Evolutionary conservation across 2,888 invertebrate species (phyloP), one percentile per base, ranked within the genome.

Genomic region (Agrotis segetum): DNA sequence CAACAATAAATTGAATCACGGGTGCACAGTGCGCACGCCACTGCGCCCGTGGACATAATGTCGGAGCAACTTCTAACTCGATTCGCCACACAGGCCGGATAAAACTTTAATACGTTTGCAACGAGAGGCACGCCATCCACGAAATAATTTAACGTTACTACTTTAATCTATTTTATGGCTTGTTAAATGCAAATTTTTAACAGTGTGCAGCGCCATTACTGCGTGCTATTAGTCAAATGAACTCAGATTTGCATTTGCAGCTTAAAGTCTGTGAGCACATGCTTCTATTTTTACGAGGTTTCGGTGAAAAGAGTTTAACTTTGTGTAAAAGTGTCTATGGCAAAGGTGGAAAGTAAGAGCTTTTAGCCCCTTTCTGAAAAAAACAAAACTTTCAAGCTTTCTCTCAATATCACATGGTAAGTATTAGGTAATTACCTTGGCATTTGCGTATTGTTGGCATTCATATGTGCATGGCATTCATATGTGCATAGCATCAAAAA

Each of bases 51-150:
- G 87, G 86, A 88, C 88, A 88, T 85, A 86, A 87, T 87, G 88
- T 85, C 81, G 81, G 81, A 79, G 76, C 79, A 90, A 89, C 87
- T 91, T 83, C 87, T 91, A 91, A 91, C 89, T 90, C 88, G 85
- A 87, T 91, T 85, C 85, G 62, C 88, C 85, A 84, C 87, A 86
- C 86, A 84, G 84, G 76, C 80, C 74, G 86, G 85, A 86, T 88
- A 89, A 89, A 90, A 89, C 82, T 90, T 89, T 90, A 89, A 89
- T 89, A 84, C 84, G 86, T 78, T 87, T 81, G 79, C 70, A 84
- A 83, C 86, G 83, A 83, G 82, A 77, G 68, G 80, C 79, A 79
- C 74, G 79, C 84, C 68, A 78, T 69, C 74, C 79, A 76, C 85
- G 84, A 88, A 87, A 88, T 89, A 89, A 85, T 88, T 88, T 85